phyloP scores from a whole-genome alignment of 2,113 vertebrate species.

The Neolamprologus toae region DNA sequence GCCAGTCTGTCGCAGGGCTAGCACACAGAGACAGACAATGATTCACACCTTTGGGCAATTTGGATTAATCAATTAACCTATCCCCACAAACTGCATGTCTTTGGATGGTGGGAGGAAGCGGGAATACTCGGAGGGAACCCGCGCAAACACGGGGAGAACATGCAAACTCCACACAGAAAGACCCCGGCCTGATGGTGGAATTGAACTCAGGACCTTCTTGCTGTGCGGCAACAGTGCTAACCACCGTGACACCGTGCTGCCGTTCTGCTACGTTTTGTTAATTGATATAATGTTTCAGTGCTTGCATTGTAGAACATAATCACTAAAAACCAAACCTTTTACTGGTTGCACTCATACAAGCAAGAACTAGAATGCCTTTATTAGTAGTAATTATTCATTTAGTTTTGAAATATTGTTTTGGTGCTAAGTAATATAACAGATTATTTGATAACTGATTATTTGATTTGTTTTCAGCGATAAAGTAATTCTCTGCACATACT shows the following conservation, averaged over 20 bases:
- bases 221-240: background rate
- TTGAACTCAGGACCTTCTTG: background rate
- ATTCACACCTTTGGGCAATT: background rate
- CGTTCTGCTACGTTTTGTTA: background rate
- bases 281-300: background rate
- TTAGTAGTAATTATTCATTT: background rate
- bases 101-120: background rate
- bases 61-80: background rate
- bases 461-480: background rate
- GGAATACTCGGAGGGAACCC: background rate
- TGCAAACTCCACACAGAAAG: background rate
- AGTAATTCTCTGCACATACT: background rate
- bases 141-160: background rate
- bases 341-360: background rate
- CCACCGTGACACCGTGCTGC: background rate
- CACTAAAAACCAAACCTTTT: background rate
- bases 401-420: background rate
- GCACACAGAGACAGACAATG: background rate
- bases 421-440: background rate
- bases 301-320: background rate
- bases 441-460: background rate
- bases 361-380: background rate
- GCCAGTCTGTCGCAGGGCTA: background rate
- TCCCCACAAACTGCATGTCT: background rate
- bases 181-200: background rate